A percentile compares a stretch with the other conserved stretches of the same genome.
Evolutionary conservation across 2,888 invertebrate species (phyloP).

Genomic region (Ochlodes sylvanus): DNA sequence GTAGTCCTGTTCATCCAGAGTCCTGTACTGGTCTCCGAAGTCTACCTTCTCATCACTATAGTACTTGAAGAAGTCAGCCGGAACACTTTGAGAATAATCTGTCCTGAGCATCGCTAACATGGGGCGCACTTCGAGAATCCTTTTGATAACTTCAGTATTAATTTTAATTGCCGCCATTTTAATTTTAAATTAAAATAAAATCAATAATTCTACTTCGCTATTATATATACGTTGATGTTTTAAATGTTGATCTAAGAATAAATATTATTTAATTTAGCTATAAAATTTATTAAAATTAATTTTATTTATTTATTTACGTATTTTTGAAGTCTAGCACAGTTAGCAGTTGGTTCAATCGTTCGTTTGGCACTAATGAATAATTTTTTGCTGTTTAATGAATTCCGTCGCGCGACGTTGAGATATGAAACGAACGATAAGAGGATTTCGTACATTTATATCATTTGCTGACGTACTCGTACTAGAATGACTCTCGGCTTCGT

Average conservation of each 20-base stretch:
- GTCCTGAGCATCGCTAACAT: constrained; percentile 46
- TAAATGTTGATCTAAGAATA: too few relatives aligned
- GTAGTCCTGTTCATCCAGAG: constrained; percentile 65
- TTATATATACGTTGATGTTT: too few relatives aligned
- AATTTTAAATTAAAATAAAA: not conserved
- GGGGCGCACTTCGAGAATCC: constrained; percentile 52
- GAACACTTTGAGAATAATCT: constrained; percentile 52
- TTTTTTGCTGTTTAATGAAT: constrained; percentile 1
- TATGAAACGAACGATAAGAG: constrained; percentile 11
- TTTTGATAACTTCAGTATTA: constrained; percentile 30
- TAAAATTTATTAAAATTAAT: too few relatives aligned
- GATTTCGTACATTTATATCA: too few relatives aligned
- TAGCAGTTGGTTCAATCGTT: not conserved
- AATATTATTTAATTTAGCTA: too few relatives aligned
- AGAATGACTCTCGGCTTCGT: too few relatives aligned
- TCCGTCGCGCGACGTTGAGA: constrained; percentile 13
- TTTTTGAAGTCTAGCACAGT: not conserved
- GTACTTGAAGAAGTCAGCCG: constrained; percentile 66
- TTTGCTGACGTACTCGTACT: too few relatives aligned
- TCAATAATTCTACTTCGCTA: too few relatives aligned
- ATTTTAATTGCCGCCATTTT: constrained; percentile 28
- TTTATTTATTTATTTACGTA: too few relatives aligned
- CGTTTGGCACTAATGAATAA: constrained; percentile 4
- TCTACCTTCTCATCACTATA: constrained; percentile 56
- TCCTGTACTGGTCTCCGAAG: constrained; percentile 55